Percentiles rank a stretch among this genome's conserved stretches.
Evolutionary conservation across 2,888 invertebrate species (phyloP).

Genomic region (Galeruca laticollis): DNA sequence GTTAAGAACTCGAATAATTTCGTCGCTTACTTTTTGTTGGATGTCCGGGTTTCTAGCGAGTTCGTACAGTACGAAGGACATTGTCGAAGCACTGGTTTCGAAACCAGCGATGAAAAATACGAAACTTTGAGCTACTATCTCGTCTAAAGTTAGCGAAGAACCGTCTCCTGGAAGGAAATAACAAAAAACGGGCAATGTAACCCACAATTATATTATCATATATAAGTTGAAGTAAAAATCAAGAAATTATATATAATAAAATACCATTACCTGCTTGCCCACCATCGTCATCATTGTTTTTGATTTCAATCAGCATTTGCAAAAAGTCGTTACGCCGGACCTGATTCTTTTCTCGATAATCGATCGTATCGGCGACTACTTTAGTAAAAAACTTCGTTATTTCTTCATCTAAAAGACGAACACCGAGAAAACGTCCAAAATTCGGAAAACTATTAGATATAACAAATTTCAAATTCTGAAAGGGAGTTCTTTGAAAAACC

Average conservation of each 20-base stretch:
- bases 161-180: no score
- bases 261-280: constrained; percentile 19
- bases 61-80: constrained; percentile 50
- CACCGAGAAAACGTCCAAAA: constrained; percentile 43
- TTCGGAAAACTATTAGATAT: constrained; percentile 41
- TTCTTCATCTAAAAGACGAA: constrained; percentile 38
- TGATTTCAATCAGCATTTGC: constrained; percentile 64
- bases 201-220: constrained; percentile 7
- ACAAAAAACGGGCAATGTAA: no score
- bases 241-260: no score
- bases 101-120: constrained; percentile 52
- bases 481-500: constrained; percentile 23
- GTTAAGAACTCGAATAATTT: constrained; percentile 45
- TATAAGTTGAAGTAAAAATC: background rate
- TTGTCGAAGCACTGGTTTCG: constrained; percentile 52
- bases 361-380: constrained; percentile 64
- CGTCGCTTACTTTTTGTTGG: constrained; percentile 47
- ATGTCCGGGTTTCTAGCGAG: constrained; percentile 44
- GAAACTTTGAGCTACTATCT: constrained; percentile 50
- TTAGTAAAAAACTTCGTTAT: constrained; percentile 65
- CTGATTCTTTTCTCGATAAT: constrained; percentile 65
- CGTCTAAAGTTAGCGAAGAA: constrained; percentile 39
- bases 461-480: constrained; percentile 18
- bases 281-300: constrained; percentile 33
- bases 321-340: constrained; percentile 69